These are phyloP conservation scores for Eremobia ochroleuca DNA, from an alignment of 2,888 invertebrate genomes.

Conservation along the genomic window DNA sequence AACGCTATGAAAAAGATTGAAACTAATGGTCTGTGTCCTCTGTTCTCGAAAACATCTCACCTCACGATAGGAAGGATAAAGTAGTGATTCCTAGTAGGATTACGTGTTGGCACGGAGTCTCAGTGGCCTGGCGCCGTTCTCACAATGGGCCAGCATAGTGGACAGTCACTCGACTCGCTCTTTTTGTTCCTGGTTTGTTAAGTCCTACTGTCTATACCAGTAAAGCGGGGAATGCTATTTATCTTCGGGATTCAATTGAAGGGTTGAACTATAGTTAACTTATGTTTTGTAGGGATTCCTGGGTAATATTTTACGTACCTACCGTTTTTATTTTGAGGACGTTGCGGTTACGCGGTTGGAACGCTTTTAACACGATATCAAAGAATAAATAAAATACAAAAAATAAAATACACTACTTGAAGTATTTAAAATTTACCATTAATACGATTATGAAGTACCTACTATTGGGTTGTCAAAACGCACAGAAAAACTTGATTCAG, in stretches of 20 bases:
- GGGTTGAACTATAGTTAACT: background rate
- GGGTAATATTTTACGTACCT: background rate
- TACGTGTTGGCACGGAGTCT: slow-evolving; percentile 48
- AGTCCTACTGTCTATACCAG: slow-evolving; percentile 24
- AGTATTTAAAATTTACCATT: background rate
- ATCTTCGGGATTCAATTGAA: slow-evolving; percentile 15
- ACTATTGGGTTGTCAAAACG: background rate
- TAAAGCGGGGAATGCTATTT: slow-evolving; percentile 15
- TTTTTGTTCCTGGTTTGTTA: slow-evolving; percentile 34
- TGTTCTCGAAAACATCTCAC: slow-evolving; percentile 38
- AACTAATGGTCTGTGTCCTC: too few species aligned
- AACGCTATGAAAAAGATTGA: background rate
- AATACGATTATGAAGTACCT: background rate
- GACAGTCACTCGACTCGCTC: background rate
- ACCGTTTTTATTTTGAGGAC: background rate
- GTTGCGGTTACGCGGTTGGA: background rate
- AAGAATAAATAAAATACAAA: too few species aligned
- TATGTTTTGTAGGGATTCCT: background rate
- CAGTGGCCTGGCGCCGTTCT: slow-evolving; percentile 35
- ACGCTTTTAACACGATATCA: background rate
- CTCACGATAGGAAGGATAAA: background rate
- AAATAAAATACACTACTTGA: too few species aligned
- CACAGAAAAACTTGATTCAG: background rate
- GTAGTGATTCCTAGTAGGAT: slow-evolving; percentile 15
- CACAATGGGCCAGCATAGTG: slow-evolving; percentile 28